Evolutionary conservation across 1,140 invertebrate genomes (phyloP), one percentile per base, ranked within the genome.

Genomic region (Schlechtendalia chinensis): DNA sequence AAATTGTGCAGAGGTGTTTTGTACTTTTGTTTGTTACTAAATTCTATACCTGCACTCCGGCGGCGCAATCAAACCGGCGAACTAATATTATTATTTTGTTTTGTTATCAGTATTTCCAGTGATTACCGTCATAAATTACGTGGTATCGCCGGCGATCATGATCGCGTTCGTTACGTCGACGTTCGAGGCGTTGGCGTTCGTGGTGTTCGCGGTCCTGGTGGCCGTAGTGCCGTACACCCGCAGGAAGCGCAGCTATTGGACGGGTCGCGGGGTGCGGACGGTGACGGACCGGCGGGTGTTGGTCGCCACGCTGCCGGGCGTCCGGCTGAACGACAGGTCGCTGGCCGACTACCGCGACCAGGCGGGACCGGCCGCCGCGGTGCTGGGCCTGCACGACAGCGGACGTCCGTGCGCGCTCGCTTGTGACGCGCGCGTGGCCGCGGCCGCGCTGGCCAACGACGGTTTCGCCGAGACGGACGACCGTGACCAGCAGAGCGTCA

Each of bases 221-320:
- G 72, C 10, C 1, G 5, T 58, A 1, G 6, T 77, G 72, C 72
- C 75, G 17, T 79, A 47, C n/a, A 16, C 39, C 1, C 75, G 75
- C 1, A 29, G 56, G 5, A 79, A 79, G 17, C 75, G 39, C 12
- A 22, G 24, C 14, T 63, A 79, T n/a, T 79, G 75, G 75, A 61
- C n/a, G 3, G 47, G 24, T 6, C 58, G 75, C 0, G 75, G 56
- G 1, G 10, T 63, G 22, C 39, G 0, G 16, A 16, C 29, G 3
- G 17, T 39, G 1, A 0, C 32, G 1, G 58, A 29, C 22, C 1
- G 16, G 1, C 58, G n/a, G 39, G 11, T 22, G 1, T 14, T 79
- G 14, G 10, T 22, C 1, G 1, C 17, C 58, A 79, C 22, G 12
- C 39, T 79, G 16, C 75, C 75, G 22, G 58, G 32, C 8, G 0